Percentiles rank a stretch among this genome's conserved stretches.
Conservation (phyloP, 2,797 vertebrate genomes). For the Pipistrellus pipistrellus region DNA sequence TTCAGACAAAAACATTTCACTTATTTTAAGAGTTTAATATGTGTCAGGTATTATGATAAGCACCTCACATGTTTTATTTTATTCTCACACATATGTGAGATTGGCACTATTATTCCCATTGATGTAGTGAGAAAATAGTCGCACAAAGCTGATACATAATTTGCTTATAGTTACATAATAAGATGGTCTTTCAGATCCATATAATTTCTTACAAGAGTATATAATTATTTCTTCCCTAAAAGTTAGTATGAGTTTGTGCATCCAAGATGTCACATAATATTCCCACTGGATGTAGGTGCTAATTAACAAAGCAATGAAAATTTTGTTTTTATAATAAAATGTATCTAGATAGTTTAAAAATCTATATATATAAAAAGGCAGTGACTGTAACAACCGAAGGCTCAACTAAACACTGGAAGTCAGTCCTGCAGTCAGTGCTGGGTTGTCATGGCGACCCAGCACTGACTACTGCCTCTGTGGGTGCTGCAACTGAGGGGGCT, state of each 20-base stretch:
- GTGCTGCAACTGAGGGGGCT: too few relatives aligned
- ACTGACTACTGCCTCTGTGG: too few relatives aligned
- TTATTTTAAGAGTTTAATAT: conserved; percentile 9
- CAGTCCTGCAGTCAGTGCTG: too few relatives aligned
- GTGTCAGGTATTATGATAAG: background rate
- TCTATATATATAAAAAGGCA: too few relatives aligned
- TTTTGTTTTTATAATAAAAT: conserved; percentile 40
- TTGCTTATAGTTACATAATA: background rate
- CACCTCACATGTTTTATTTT: conserved; percentile 20
- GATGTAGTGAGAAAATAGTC: background rate
- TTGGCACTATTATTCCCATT: background rate
- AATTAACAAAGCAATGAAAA: conserved; percentile 35
- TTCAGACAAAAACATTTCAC: conserved; percentile 44
- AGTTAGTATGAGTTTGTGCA: background rate
- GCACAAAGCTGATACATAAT: conserved; percentile 11
- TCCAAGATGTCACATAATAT: background rate
- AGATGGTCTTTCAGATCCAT: background rate
- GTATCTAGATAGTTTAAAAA: background rate
- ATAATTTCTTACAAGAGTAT: background rate
- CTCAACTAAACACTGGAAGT: too few relatives aligned
- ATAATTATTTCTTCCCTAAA: conserved; percentile 1
- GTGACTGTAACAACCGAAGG: too few relatives aligned
- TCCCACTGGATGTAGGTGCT: background rate
- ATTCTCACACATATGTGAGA: background rate
- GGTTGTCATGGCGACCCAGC: too few relatives aligned